Evolutionary conservation across 1,140 invertebrate genomes (phyloP), one percentile per base, ranked within the genome.

Genomic region (Ceratina australensis): DNA sequence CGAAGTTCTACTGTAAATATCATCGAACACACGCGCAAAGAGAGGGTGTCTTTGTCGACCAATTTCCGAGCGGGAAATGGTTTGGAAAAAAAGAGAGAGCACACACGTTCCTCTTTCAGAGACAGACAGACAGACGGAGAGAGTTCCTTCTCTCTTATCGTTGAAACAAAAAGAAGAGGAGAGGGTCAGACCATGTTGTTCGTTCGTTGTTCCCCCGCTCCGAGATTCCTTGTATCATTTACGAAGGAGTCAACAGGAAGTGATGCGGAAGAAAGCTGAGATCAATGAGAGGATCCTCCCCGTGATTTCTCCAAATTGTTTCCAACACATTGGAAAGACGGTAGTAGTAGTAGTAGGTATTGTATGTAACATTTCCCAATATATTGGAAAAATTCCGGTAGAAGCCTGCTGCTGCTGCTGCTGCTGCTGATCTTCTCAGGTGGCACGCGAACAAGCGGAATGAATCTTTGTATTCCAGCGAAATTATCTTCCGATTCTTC

Each of bases 201-300:
- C 74, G 80, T 68, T 75, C 74, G 80, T 68, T 83, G 80, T 74
- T 82, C 33, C 69, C 69, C 56, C 61, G 28, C 57, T 69, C 80
- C 66, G 28, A 78, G 28, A 26, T 67, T 82, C 74, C 42, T 57
- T 61, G 42, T 28, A 8, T 42, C 33, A 8, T 42, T 10, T 42
- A 8, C 33, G 33, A 42, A 42, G 28, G 20, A 71, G 61, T 42
- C 33, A 24, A 42, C 52, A 75, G 65, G 69, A 71, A 71, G 54
- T 54, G 73, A 65, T 75, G 67, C 50, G 69, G 50, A 73, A 59
- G 68, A 77, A 78, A 69, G 78, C 68, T 84, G 82, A 84, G 82
- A 84, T 84, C 82, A 84, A 84, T 84, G 57, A 73, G 80, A 82
- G 75, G 75, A 56, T 78, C 59, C 79, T 61, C 47, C 33, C 33